Conservation (phyloP, 2,113 vertebrate species). For the Mastomys coucha region DNA sequence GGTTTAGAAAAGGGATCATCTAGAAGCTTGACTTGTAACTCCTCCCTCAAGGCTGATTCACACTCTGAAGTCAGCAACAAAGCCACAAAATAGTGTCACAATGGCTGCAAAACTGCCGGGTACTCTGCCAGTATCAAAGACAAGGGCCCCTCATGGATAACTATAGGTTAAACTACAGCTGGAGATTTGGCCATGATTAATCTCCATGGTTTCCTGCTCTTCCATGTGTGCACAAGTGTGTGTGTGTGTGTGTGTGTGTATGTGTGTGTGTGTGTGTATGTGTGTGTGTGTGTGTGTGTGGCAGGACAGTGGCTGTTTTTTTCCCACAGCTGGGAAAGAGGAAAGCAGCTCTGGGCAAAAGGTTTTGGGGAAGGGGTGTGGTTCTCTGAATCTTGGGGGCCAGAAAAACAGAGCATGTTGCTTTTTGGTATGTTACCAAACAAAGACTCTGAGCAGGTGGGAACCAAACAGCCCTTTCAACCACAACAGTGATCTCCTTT, state of each 20-base stretch:
- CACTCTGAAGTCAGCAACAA: constrained; percentile 18
- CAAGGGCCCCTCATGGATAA: neutral
- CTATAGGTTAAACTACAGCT: neutral
- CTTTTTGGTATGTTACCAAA: neutral
- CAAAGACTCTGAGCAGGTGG: neutral
- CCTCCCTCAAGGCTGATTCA: constrained; percentile 32
- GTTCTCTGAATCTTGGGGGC: neutral
- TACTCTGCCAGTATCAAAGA: neutral
- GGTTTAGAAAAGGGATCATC: neutral
- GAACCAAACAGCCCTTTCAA: neutral
- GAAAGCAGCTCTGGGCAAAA: neutral
- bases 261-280: too few species aligned
- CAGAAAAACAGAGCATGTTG: too few species aligned
- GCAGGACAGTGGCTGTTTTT: neutral
- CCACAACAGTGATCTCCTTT: neutral
- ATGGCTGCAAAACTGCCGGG: neutral
- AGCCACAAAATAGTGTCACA: constrained; percentile 20
- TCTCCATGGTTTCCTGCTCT: neutral
- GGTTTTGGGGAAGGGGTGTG: neutral
- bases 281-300: neutral
- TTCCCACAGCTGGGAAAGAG: neutral
- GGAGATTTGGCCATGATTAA: neutral
- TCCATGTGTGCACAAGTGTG: neutral
- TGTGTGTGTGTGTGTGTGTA: too few species aligned
- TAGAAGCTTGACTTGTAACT: neutral